phyloP scores from a whole-genome alignment of 2,888 invertebrate species.

The Platerodrilus igneus region DNA sequence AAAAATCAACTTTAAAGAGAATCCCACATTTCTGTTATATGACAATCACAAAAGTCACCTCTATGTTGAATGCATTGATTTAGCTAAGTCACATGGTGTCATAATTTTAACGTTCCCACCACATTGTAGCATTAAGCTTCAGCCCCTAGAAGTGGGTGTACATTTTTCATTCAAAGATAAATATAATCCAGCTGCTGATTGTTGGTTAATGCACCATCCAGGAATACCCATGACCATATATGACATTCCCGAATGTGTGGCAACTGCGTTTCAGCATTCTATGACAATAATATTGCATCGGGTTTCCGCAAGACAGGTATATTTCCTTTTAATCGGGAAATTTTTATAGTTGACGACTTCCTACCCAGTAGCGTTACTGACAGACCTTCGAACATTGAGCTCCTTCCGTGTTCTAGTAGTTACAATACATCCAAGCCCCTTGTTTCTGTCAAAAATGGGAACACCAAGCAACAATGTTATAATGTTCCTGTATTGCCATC shows the following conservation, averaged over 20 bases:
- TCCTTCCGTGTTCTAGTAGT: too few relatives aligned
- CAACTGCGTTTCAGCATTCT: conserved; percentile 3
- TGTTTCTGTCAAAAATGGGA: too few relatives aligned
- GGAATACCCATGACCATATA: conserved; percentile 2
- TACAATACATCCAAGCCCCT: too few relatives aligned
- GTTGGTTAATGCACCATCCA: conserved; percentile 6
- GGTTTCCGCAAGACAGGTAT: conserved; percentile 15
- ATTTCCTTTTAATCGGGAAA: conserved; percentile 14
- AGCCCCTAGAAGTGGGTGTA: conserved; percentile 8
- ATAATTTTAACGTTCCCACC: conserved; percentile 9
- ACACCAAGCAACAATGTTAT: too few relatives aligned
- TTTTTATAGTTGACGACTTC: conserved; percentile 20
- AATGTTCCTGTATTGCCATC: too few relatives aligned
- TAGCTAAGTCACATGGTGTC: conserved; percentile 31
- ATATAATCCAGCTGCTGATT: conserved; percentile 7
- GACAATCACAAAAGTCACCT: too few relatives aligned
- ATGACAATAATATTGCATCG: conserved; percentile 11
- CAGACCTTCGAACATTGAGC: too few relatives aligned
- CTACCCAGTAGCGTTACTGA: conserved; percentile 18
- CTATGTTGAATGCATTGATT: too few relatives aligned
- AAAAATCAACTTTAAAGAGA: too few relatives aligned
- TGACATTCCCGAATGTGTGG: conserved; percentile 5
- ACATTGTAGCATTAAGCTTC: conserved; percentile 4
- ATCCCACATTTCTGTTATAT: too few relatives aligned
- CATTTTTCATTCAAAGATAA: conserved; percentile 4